Conservation (phyloP, 2,888 invertebrate species). For the Pollenia amentaria region DNA sequence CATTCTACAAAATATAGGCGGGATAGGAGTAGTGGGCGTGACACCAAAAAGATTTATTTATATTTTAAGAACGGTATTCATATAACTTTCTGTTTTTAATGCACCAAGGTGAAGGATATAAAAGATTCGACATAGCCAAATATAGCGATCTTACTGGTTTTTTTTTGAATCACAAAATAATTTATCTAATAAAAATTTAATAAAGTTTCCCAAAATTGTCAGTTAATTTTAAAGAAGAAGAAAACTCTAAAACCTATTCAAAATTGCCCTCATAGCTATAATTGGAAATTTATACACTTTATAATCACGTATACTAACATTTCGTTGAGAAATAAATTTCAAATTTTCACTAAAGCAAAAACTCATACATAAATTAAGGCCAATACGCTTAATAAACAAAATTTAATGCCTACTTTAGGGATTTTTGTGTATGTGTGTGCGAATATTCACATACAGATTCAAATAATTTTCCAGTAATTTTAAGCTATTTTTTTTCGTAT, state of each 20-base stretch:
- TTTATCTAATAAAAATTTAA: no score
- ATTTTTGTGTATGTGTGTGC: constrained; percentile 15
- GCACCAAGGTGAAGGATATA: no score
- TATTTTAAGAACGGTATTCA: no score
- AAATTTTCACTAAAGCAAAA: constrained; percentile 8
- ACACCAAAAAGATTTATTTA: no score
- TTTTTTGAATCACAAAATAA: no score
- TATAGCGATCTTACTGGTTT: no score
- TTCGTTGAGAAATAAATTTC: neutral
- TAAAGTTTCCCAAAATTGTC: no score
- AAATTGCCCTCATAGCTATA: constrained; percentile 43
- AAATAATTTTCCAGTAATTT: constrained; percentile 60
- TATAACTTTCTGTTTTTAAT: no score
- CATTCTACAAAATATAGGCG: no score
- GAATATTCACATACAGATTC: neutral
- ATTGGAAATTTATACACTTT: constrained; percentile 31
- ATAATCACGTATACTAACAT: neutral
- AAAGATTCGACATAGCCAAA: no score
- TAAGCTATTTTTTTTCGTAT: constrained; percentile 46
- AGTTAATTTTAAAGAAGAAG: no score
- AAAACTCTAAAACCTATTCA: neutral
- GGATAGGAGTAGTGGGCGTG: no score
- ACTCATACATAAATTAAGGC: constrained; percentile 4
- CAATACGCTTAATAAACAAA: constrained; percentile 47
- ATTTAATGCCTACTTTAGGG: constrained; percentile 66